These are phyloP conservation scores for Ferdinandea cuprea DNA, from an alignment of 2,888 invertebrate genomes.

Conservation along the genomic window DNA sequence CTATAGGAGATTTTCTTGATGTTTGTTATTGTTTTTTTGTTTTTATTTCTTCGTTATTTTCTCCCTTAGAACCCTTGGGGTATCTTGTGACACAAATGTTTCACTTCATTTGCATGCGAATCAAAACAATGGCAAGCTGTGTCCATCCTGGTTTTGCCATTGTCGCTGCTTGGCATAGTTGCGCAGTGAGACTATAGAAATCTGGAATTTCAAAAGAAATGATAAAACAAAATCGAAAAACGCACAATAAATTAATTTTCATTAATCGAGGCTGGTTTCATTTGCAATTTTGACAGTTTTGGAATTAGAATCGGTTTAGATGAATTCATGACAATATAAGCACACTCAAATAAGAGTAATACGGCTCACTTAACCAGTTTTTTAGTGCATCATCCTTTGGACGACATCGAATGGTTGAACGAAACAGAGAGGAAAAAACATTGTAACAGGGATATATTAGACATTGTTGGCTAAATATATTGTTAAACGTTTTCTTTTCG, in stretches of 20 bases:
- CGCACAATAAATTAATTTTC: not conserved
- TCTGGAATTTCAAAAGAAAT: slow-evolving; percentile 6
- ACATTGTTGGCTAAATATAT: no score
- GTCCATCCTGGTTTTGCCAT: slow-evolving; percentile 64
- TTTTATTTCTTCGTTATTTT: no score
- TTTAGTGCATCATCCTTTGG: no score
- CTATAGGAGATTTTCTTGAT: slow-evolving; percentile 56
- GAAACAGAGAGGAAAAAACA: no score
- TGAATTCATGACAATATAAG: not conserved
- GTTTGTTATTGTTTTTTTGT: slow-evolving; percentile 36
- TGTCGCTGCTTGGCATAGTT: slow-evolving; percentile 38
- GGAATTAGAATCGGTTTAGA: not conserved
- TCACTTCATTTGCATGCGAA: slow-evolving; percentile 72
- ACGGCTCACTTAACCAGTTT: no score
- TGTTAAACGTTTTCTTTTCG: no score
- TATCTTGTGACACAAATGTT: slow-evolving; percentile 67
- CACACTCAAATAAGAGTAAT: no score
- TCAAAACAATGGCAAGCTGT: slow-evolving; percentile 68
- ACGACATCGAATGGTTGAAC: no score
- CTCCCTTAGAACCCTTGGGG: slow-evolving; percentile 36
- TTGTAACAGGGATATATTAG: no score
- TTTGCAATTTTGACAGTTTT: not conserved
- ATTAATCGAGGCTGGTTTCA: not conserved
- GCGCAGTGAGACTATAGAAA: slow-evolving; percentile 19
- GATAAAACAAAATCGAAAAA: not conserved